These are phyloP conservation scores for Odontothrips loti DNA, from an alignment of 2,888 invertebrate species.

Conservation along the genomic window DNA sequence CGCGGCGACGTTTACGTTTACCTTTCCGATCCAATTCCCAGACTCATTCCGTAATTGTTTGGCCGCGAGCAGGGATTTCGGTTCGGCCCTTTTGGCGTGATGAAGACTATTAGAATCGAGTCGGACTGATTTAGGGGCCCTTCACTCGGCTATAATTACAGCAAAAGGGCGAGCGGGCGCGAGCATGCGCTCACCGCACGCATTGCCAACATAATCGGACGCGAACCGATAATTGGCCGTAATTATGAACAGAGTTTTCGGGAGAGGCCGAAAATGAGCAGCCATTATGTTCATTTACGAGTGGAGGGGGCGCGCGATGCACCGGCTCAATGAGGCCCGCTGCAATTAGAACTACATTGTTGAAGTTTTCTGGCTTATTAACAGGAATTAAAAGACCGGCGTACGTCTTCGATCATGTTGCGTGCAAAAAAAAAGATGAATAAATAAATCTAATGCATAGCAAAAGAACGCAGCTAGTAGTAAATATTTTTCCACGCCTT, in stretches of 20 bases:
- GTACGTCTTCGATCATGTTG: not conserved
- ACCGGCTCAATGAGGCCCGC: not conserved
- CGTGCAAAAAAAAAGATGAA: no score
- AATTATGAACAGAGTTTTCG: not conserved
- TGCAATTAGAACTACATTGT: slow-evolving; percentile 8
- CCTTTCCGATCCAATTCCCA: not conserved
- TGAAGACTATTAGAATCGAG: slow-evolving; percentile 4
- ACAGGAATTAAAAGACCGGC: not conserved
- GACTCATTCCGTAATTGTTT: not conserved
- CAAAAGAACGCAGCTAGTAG: no score
- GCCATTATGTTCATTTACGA: slow-evolving; percentile 8
- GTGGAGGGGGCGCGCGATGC: not conserved
- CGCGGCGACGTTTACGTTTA: not conserved
- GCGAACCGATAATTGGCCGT: slow-evolving; percentile 7
- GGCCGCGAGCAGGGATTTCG: not conserved
- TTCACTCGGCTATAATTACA: slow-evolving; percentile 1
- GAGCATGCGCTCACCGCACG: not conserved
- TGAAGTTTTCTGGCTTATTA: not conserved
- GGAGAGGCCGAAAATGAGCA: not conserved
- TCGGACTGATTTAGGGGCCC: slow-evolving; percentile 1
- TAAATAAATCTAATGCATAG: no score
- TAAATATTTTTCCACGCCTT: no score
- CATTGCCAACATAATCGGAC: not conserved
- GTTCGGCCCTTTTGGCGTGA: slow-evolving; percentile 4
- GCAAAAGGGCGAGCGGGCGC: no score